Evolutionary conservation across 2,797 vertebrate species (phyloP).

Genomic region (Lindbergichthys nudifrons): DNA sequence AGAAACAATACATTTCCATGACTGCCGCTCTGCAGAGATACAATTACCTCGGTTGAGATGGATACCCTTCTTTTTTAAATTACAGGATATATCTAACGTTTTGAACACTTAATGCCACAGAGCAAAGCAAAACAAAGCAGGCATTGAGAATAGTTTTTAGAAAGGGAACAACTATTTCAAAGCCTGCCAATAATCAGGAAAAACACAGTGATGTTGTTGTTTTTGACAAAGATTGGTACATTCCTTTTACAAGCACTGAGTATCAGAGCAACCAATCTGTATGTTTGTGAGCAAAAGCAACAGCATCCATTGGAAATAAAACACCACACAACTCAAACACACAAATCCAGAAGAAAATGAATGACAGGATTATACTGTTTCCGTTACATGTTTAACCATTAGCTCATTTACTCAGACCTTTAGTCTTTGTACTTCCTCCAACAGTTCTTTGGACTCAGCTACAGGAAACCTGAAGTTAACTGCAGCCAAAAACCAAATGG

Average conservation of each 20-base stretch:
- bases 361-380: constrained; percentile 7
- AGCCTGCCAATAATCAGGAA: constrained; percentile 59
- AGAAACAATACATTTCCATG: constrained; percentile 14
- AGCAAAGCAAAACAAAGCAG: constrained; percentile 28
- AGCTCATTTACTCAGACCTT: constrained; percentile 43
- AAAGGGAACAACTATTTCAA: constrained; percentile 31
- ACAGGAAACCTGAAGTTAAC: constrained; percentile 64
- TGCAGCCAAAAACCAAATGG: constrained; percentile 47
- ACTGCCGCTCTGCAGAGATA: constrained; percentile 15
- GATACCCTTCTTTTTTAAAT: constrained; percentile 21
- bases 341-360: constrained; percentile 34
- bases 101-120: constrained; percentile 49
- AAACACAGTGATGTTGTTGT: constrained; percentile 24
- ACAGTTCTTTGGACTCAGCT: constrained; percentile 48
- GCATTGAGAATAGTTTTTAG: constrained; percentile 50
- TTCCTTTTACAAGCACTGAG: constrained; percentile 31
- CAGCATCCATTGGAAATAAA: constrained; percentile 4
- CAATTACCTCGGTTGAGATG: constrained; percentile 15
- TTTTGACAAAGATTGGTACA: constrained; percentile 29
- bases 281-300: constrained; percentile 51
- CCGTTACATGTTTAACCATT: constrained; percentile 23
- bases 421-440: constrained; percentile 69
- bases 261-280: constrained; percentile 13
- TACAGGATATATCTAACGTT: constrained; percentile 27
- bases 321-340: constrained; percentile 13